Base-by-base conservation (phyloP, 2,888 invertebrate species). In the Phaonia tiefii region DNA sequence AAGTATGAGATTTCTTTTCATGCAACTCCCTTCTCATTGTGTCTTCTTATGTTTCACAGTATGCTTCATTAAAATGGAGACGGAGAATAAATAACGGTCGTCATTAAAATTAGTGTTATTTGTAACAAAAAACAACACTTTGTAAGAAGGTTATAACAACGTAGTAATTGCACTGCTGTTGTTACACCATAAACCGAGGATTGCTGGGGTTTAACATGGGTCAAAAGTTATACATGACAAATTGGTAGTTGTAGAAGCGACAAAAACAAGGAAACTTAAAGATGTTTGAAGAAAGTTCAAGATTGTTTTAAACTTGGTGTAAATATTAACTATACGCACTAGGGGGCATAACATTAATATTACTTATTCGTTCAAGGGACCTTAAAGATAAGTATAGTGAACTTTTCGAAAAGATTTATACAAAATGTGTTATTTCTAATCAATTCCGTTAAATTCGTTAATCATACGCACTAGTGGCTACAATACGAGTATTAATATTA, bases 71-170 rank as follows among this genome's bases (percentile, higher is more conserved):
- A 20, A 17, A 37, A 60, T 39, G 39, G 37, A 60, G 2, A 17
- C 39, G 8, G 20, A n/a, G n/a, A n/a, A 26, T 11, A 58, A 31
- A 58, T 58, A 58, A 60, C 31, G 31, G 39, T 17, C 39, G 37
- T 17, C 60, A 15, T 60, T 60, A 60, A 60, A 60, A 60, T 60
- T 60, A 60, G 60, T 60, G 37, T 17, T 39, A n/a, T n/a, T n/a
- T n/a, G n/a, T 3, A 49, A 49, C 20, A 2, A 49, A 17, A 49
- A 20, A 37, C n/a, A 60, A 60, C 60, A 60, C 60, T 39, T 20
- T 17, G 60, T 15, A 39, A 17, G 37, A 15, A 17, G 22, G 39
- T 11, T 39, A 60, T 26, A 60, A 39, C 39, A 60, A 39, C 17
- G 60, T 15, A 10, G 60, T 39, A 39, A 17, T 60, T 60, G 25